These are phyloP conservation scores for Manis crassicaudata DNA, from an alignment of 2,797 vertebrate species.

Conservation along the genomic window DNA sequence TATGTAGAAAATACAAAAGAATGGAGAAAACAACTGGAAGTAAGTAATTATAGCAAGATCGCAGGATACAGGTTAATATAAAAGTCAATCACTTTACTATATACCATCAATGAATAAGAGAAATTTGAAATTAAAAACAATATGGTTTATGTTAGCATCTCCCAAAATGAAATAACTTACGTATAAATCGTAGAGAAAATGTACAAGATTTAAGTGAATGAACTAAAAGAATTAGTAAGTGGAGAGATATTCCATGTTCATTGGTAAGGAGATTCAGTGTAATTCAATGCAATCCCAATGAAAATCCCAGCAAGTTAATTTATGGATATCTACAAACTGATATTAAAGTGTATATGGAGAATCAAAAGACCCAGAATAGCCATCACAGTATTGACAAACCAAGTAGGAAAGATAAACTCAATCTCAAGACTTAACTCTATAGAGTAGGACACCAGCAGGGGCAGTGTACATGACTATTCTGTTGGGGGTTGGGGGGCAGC, in stretches of 20 bases:
- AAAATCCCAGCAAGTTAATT: not conserved
- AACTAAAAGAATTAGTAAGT: not conserved
- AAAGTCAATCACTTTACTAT: not conserved
- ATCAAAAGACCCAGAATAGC: not conserved
- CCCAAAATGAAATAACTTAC: not conserved
- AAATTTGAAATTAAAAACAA: not conserved
- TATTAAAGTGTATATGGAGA: not conserved
- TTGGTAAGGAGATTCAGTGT: not conserved
- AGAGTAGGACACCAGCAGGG: not conserved
- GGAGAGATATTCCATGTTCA: not conserved
- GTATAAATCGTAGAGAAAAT: not conserved
- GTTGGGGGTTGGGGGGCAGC: not conserved
- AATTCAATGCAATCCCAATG: not conserved
- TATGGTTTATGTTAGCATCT: not conserved
- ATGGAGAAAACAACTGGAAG: not conserved
- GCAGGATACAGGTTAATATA: not conserved
- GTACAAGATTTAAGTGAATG: not conserved
- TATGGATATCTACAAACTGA: not conserved
- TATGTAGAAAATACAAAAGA: constrained; percentile 11
- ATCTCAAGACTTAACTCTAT: not conserved
- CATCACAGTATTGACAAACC: not conserved
- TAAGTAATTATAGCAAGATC: not conserved
- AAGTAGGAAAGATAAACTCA: not conserved
- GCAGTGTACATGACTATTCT: not conserved
- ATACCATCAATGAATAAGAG: not conserved